Base-by-base conservation (phyloP, 2,113 vertebrate species). In the Phoxinus phoxinus region DNA sequence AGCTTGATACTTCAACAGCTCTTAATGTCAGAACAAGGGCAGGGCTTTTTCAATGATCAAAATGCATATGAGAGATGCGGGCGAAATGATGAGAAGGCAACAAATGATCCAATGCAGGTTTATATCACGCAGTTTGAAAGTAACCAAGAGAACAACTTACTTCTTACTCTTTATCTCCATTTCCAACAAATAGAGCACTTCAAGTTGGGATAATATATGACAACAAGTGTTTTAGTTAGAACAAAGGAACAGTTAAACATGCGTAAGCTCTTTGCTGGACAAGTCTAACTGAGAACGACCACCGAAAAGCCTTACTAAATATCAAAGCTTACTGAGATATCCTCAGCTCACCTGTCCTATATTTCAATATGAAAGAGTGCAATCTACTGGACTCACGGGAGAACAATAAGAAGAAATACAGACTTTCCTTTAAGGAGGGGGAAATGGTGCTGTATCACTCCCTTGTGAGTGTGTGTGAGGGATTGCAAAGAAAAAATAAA, bases 311-410 rank as follows among this genome's bases (percentile, higher is more conserved):
- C 37, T 44, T 6, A 73, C 71, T 32, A 65, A 65, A 69, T 67
- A 67, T 10, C 30, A 30, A 51, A 27, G 73, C 79, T 69, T 56
- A 73, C 37, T 56, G 67, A 61, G 67, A 71, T 71, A 82, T 25
- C 76, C 63, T 88, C 77, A 77, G 86, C 80, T 87, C 71, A 86
- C 69, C 41, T 80, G 72, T 84, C 83, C 86, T 65, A 86, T 46
- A 41, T 88, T 86, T 84, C 84, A 77, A 85, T 78, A 88, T 81
- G 85, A 85, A 86, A 86, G 75, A 88, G 71, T 21, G 35, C 71
- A 82, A 76, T 83, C 59, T 53, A 27, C 41, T 67, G 21, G 59
- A 75, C 83, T 37, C 41, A 46, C 5, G 4, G 6, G 25, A 69
- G 63, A 53, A 56, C 53, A 69, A 56, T 58, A 32, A 76, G 15